Conservation (phyloP, 2,113 vertebrate genomes). For the Petrocephalus microphthalmus region DNA sequence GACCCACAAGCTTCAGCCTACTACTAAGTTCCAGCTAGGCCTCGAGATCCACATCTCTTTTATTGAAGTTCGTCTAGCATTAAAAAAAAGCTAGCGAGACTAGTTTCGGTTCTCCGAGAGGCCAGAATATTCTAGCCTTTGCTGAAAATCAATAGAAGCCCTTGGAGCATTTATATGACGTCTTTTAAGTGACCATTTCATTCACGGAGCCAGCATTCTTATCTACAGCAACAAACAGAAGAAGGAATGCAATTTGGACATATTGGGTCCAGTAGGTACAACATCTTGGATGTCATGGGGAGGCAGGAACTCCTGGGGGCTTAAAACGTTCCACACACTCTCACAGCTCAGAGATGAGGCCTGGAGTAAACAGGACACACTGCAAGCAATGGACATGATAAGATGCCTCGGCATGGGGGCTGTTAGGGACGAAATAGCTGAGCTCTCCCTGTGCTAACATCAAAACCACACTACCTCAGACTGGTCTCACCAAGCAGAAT, state of each 20-base stretch:
- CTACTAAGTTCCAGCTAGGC: neutral
- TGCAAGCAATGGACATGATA: neutral
- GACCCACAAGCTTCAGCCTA: neutral
- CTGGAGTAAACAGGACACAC: neutral
- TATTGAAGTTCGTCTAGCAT: neutral
- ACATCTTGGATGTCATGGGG: slow-evolving; percentile 97
- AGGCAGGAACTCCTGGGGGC: slow-evolving; percentile 90
- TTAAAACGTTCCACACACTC: slow-evolving; percentile 62
- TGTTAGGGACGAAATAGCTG: neutral
- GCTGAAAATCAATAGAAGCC: neutral
- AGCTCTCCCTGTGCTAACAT: neutral
- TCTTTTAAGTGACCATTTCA: slow-evolving; percentile 5
- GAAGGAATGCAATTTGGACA: neutral
- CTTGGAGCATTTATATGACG: neutral
- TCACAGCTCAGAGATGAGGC: slow-evolving; percentile 79
- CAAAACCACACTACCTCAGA: neutral
- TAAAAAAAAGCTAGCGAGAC: neutral
- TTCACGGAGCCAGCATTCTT: neutral
- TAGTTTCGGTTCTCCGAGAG: neutral
- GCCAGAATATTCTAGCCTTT: neutral
- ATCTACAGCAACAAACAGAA: neutral
- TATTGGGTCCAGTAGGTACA: slow-evolving; percentile 69
- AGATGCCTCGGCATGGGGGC: neutral
- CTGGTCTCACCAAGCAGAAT: neutral
- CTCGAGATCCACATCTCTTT: neutral